phyloP scores from a whole-genome alignment of 2,888 invertebrate genomes.

The Phengaris alcon region DNA sequence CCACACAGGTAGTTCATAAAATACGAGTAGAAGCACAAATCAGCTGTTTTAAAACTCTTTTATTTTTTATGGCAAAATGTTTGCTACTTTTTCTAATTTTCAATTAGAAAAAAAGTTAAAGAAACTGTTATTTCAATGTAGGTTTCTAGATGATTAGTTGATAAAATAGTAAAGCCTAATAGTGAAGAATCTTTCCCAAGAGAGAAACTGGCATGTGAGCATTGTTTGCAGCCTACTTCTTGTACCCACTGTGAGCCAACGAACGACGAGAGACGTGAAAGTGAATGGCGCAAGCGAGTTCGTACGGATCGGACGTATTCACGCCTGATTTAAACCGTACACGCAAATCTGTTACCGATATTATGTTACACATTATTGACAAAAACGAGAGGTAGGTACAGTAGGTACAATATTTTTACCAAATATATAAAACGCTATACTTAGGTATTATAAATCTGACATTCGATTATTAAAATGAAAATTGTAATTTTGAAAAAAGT shows the following conservation, averaged over 20 bases:
- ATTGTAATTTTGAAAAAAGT: no score
- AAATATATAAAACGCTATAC: no score
- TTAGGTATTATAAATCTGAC: no score
- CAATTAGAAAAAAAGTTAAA: not conserved
- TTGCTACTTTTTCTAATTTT: not conserved
- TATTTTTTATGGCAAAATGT: not conserved
- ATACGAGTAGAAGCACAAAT: no score
- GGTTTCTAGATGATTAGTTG: constrained; percentile 27
- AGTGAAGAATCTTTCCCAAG: constrained; percentile 62
- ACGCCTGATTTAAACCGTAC: constrained; percentile 65
- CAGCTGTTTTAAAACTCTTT: no score
- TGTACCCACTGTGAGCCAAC: constrained; percentile 52
- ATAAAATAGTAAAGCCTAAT: constrained; percentile 37
- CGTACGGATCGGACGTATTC: constrained; percentile 58
- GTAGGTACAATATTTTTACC: no score
- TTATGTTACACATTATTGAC: constrained; percentile 22
- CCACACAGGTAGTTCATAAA: no score
- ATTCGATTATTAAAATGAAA: no score
- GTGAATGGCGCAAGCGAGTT: constrained; percentile 70
- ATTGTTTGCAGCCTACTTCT: constrained; percentile 76
- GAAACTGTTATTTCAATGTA: constrained; percentile 29
- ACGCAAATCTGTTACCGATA: constrained; percentile 48
- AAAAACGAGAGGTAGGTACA: not conserved
- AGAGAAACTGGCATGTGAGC: constrained; percentile 66
- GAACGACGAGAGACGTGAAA: constrained; percentile 61